Percentiles rank a stretch among this genome's conserved stretches.
Evolutionary conservation across 2,888 invertebrate genomes (phyloP).

Genomic region (Spicauda simplicius): DNA sequence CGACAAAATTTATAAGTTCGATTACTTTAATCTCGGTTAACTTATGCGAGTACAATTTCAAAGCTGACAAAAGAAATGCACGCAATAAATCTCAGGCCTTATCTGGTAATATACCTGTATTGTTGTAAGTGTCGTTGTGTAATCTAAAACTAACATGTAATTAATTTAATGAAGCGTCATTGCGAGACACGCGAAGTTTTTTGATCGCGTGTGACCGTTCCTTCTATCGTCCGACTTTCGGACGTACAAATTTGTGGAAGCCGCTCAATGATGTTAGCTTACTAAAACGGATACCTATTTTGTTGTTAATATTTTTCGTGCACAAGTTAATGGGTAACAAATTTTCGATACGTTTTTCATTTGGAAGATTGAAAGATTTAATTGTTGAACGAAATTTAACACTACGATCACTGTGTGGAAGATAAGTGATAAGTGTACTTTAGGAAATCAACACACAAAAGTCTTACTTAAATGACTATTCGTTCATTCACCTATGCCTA

Average conservation of each 20-base stretch:
- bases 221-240: constrained; percentile 59
- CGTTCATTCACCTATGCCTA: too few species aligned
- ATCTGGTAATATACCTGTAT: constrained; percentile 80
- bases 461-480: too few species aligned
- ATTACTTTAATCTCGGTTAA: constrained; percentile 85
- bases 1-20: constrained; percentile 86
- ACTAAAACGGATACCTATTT: constrained; percentile 16
- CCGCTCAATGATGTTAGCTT: constrained; percentile 35
- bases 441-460: too few species aligned
- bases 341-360: neutral
- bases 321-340: neutral
- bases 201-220: constrained; percentile 67
- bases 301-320: neutral
- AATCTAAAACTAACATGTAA: constrained; percentile 78
- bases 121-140: constrained; percentile 72
- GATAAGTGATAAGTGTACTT: too few species aligned
- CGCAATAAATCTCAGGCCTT: constrained; percentile 79
- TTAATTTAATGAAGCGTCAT: constrained; percentile 80
- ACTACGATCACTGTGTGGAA: too few species aligned
- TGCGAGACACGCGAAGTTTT: constrained; percentile 72
- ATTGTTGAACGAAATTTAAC: too few species aligned
- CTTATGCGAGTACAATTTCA: constrained; percentile 85
- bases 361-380: neutral
- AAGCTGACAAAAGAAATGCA: constrained; percentile 86
- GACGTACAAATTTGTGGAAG: constrained; percentile 58